These are phyloP conservation scores for Parambassis ranga DNA, from an alignment of 2,797 vertebrate genomes.

Conservation along the genomic window DNA sequence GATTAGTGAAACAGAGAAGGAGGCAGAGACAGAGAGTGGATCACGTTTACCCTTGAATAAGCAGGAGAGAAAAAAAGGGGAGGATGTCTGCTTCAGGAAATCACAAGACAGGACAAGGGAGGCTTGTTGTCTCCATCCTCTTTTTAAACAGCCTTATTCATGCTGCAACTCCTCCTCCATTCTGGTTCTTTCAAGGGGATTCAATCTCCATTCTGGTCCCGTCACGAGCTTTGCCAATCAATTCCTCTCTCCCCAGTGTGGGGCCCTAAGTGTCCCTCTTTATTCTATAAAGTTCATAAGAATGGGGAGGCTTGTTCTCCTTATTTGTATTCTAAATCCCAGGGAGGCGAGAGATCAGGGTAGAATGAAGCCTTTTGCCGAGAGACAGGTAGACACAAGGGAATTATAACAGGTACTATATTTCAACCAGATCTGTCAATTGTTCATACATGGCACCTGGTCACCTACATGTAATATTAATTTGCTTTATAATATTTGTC, in stretches of 20 bases:
- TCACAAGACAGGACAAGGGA: conserved; percentile 76
- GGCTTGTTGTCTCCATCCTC: conserved; percentile 74
- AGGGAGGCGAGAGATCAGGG: conserved; percentile 50
- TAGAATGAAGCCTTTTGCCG: conserved; percentile 51
- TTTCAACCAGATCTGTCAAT: conserved; percentile 25
- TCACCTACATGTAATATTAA: conserved; percentile 47
- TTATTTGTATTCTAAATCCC: conserved; percentile 78
- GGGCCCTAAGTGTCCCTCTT: conserved; percentile 72
- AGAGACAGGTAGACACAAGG: conserved; percentile 62
- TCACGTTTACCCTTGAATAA: conserved; percentile 72
- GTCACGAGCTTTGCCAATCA: conserved; percentile 73
- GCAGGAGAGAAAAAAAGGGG: conserved; percentile 68
- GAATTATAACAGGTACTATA: conserved; percentile 40
- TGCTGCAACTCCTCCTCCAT: conserved; percentile 71
- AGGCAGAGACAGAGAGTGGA: conserved; percentile 52
- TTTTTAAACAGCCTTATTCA: conserved; percentile 80
- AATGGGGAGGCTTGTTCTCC: conserved; percentile 78
- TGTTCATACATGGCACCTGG: conserved; percentile 29
- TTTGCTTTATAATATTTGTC: conserved; percentile 29
- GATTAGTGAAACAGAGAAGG: conserved; percentile 54
- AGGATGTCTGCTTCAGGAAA: conserved; percentile 80
- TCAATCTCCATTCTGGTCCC: conserved; percentile 79
- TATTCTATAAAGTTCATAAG: conserved; percentile 78
- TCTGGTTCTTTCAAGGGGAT: conserved; percentile 76
- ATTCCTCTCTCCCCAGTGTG: conserved; percentile 72